Base-by-base conservation (phyloP, 2,797 vertebrate species). In the Argentina silus region DNA sequence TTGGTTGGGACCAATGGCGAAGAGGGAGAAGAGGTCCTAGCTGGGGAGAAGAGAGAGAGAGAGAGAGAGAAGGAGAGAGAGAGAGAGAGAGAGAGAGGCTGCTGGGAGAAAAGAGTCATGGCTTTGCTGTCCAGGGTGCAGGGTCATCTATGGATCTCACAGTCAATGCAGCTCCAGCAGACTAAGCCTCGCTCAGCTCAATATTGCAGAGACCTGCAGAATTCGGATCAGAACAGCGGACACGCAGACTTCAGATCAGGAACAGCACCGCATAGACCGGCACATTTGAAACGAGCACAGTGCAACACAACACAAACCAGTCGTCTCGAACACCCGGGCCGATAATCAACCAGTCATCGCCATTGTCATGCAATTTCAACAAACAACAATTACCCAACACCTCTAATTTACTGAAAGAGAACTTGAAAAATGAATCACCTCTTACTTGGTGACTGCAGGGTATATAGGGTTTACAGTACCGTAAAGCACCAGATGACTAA, bases 1-100 rank as follows among this genome's bases (percentile, higher is more conserved):
- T 95, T 94, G 93, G 86, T 87, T 86, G 86, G 86, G 92, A 94
- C 93, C 85, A 85, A 87, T 90, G 93, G 93, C 93, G n/a, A n/a
- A n/a, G n/a, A 92, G 91, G 92, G 92, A 94, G 94, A 93, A 93
- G 93, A 92, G 90, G 51, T 43, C 42, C 43, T 12, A n/a, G 45
- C 48, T 53, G 47, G 45, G 27, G 59, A 8, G 65, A 10, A n/a
- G 59, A 55, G 23, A 55, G 43, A 66, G 48, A 59, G 53, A 42
- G 36, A 48, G 23, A 43, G 43, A 55, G 5, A 19, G 59, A 14
- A 44, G 50, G 45, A 56, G 57, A 62, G 56, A 50, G 19, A 50
- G 57, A 62, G 27, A 4, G 27, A 36, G 27, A 57, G 17, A 44
- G 62, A 60, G 61, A 65, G 43, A 69, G 80, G 75, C 55, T 56